phyloP scores from a whole-genome alignment of 1,140 invertebrate genomes.

The Gonatopus flavifemur region DNA sequence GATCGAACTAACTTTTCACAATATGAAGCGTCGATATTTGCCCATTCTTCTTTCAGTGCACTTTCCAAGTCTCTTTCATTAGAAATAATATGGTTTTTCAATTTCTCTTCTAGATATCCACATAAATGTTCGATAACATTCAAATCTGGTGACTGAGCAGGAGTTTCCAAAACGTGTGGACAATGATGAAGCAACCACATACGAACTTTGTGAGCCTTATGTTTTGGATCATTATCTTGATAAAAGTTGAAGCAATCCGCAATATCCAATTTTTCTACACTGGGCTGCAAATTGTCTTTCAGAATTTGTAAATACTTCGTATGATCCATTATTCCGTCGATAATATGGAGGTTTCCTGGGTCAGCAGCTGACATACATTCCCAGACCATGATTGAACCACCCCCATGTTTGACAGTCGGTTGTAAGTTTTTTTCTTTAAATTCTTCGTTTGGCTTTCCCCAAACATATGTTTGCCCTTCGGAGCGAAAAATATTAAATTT shows the following conservation, averaged over 20 bases:
- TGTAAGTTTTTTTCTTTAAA: no score
- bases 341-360: neutral
- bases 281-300: no score
- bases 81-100: neutral
- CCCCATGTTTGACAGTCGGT: no score
- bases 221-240: slow-evolving; percentile 1
- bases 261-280: no score
- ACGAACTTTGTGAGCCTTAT: slow-evolving; percentile 1
- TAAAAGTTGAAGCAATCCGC: neutral
- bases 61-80: neutral
- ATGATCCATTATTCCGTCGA: neutral
- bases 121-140: no score
- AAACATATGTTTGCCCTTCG: no score
- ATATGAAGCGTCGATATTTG: neutral
- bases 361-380: neutral
- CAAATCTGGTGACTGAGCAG: neutral
- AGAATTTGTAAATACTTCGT: no score
- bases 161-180: neutral
- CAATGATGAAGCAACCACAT: neutral
- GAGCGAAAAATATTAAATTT: no score
- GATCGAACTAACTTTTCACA: neutral
- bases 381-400: no score
- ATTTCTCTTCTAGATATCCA: neutral
- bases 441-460: no score
- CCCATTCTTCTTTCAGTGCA: neutral